phyloP scores from a whole-genome alignment of 2,797 vertebrate species.

The Chloroceryle amazona region DNA sequence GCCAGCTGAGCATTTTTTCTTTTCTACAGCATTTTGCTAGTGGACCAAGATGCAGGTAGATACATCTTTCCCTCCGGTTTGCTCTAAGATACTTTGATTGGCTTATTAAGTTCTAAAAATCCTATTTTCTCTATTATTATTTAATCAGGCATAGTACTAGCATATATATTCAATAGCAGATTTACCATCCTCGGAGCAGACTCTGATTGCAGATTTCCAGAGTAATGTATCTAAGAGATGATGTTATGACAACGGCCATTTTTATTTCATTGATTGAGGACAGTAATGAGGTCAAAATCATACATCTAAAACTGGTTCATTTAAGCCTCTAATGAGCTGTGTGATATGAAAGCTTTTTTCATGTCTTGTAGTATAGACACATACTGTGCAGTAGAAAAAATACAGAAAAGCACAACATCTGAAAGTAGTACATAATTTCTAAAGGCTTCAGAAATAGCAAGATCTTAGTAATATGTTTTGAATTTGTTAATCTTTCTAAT shows the following conservation, averaged over 20 bases:
- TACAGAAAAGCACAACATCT: not conserved
- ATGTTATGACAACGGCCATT: constrained; percentile 57
- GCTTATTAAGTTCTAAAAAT: constrained; percentile 76
- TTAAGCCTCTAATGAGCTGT: constrained; percentile 73
- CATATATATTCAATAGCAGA: constrained; percentile 71
- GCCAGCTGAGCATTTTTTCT: not conserved
- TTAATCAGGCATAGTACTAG: constrained; percentile 81
- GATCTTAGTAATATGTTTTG: not conserved
- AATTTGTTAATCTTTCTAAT: not conserved
- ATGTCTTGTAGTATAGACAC: not conserved
- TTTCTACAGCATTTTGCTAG: not conserved
- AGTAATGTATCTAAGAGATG: constrained; percentile 65
- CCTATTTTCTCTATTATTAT: constrained; percentile 61
- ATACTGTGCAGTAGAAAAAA: not conserved
- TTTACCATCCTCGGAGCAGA: constrained; percentile 61
- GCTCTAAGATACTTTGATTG: constrained; percentile 75
- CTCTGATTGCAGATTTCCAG: constrained; percentile 80
- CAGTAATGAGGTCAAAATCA: constrained; percentile 73
- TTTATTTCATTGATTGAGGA: constrained; percentile 72
- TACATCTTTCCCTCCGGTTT: constrained; percentile 75
- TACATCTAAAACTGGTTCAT: constrained; percentile 68
- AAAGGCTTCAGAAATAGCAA: not conserved
- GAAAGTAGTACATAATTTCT: not conserved
- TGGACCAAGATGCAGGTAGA: constrained; percentile 49
- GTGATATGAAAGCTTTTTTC: constrained; percentile 63